These are phyloP conservation scores for Cebidichthys violaceus DNA, from an alignment of 2,113 vertebrate genomes.

Conservation along the genomic window DNA sequence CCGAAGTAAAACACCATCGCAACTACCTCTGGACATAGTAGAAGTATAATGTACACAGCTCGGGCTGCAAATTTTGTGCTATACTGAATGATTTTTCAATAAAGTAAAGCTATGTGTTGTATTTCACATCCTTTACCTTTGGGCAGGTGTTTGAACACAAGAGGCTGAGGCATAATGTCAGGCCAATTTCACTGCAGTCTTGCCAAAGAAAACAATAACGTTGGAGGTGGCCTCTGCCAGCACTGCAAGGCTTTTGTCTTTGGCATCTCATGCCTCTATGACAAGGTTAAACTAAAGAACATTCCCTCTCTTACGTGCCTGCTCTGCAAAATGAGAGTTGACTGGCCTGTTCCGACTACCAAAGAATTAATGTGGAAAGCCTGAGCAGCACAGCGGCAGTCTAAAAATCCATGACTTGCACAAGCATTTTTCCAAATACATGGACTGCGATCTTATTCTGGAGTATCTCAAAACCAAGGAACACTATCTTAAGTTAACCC, in stretches of 20 bases:
- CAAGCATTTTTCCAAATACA: constrained; percentile 20
- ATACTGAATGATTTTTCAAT: constrained; percentile 27
- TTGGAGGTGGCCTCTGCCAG: constrained; percentile 58
- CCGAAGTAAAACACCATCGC: neutral
- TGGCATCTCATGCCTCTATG: constrained; percentile 67
- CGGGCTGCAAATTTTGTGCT: neutral
- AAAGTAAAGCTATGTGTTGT: constrained; percentile 26
- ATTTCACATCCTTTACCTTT: constrained; percentile 56
- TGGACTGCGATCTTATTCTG: neutral
- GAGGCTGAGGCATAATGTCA: constrained; percentile 53
- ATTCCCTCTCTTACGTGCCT: constrained; percentile 59
- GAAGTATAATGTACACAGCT: neutral
- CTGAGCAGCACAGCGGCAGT: constrained; percentile 42
- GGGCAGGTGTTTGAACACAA: constrained; percentile 49
- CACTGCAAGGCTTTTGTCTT: constrained; percentile 68
- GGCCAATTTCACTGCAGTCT: constrained; percentile 49
- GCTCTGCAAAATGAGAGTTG: constrained; percentile 72
- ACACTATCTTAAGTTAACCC: neutral
- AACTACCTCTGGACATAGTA: constrained; percentile 6
- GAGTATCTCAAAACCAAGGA: constrained; percentile 13
- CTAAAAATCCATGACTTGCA: constrained; percentile 52
- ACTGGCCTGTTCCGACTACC: constrained; percentile 48
- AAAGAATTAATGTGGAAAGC: constrained; percentile 71
- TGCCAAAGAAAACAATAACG: constrained; percentile 66
- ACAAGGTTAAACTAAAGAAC: constrained; percentile 81